These are phyloP conservation scores for Rhombomys opimus DNA, from an alignment of 2,113 vertebrate species.

Conservation along the genomic window DNA sequence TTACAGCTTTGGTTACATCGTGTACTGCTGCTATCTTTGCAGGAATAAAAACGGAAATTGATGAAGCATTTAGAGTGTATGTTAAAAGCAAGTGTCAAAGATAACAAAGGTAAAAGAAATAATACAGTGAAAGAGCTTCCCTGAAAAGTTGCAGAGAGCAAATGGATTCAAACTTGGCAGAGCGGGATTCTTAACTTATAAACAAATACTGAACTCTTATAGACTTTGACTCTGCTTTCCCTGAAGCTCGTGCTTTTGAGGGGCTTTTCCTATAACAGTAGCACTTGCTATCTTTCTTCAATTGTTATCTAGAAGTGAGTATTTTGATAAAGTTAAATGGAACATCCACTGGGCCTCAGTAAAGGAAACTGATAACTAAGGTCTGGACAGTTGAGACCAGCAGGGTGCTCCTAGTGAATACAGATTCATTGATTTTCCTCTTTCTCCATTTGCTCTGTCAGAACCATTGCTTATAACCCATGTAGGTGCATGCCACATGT, in stretches of 20 bases:
- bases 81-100: background rate
- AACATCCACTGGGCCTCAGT: background rate
- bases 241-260: background rate
- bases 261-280: background rate
- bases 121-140: background rate
- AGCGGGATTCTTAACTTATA: background rate
- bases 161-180: background rate
- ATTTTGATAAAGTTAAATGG: slow-evolving; percentile 39
- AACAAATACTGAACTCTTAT: background rate
- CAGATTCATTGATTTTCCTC: slow-evolving; percentile 1
- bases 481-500: background rate
- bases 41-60: background rate
- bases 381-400: background rate
- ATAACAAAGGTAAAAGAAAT: background rate
- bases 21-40: background rate
- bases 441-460: slow-evolving; percentile 19
- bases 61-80: background rate
- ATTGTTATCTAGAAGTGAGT: slow-evolving; percentile 14
- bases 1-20: background rate
- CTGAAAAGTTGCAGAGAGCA: background rate
- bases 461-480: background rate
- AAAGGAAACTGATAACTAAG: background rate
- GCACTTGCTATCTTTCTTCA: slow-evolving; percentile 48
- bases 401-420: slow-evolving; percentile 31
- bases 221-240: background rate